These are phyloP conservation scores for Anagrus nilaparvatae DNA, from an alignment of 1,140 invertebrate genomes.

Conservation along the genomic window DNA sequence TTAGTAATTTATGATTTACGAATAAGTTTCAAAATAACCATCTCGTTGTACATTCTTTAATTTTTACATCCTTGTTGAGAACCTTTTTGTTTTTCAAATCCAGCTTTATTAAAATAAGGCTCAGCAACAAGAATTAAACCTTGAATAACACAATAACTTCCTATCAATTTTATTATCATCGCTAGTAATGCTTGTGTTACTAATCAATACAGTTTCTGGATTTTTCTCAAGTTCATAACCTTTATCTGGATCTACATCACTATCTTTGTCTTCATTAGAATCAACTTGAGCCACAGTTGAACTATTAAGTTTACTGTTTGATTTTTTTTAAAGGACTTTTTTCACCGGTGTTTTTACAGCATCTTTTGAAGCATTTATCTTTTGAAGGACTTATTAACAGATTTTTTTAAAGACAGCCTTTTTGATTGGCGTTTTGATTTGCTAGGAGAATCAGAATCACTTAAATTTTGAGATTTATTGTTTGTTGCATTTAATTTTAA, in stretches of 20 bases:
- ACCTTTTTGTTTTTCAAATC: conserved; percentile 84
- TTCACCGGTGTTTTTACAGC: too few relatives aligned
- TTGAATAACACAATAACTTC: too few relatives aligned
- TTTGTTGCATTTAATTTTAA: too few relatives aligned
- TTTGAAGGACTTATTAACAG: not conserved
- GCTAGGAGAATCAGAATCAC: too few relatives aligned
- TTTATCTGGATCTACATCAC: not conserved
- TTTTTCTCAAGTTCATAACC: not conserved
- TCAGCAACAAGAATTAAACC: conserved; percentile 88
- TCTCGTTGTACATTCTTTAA: conserved; percentile 94
- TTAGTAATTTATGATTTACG: conserved; percentile 73
- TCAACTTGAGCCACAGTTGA: not conserved
- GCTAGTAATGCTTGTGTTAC: too few relatives aligned
- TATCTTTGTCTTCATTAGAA: not conserved
- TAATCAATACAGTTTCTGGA: not conserved
- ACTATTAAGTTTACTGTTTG: not conserved
- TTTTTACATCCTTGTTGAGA: conserved; percentile 84
- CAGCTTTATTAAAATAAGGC: conserved; percentile 94
- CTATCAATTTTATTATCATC: not conserved
- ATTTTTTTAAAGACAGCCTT: too few relatives aligned
- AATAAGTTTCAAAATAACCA: conserved; percentile 82
- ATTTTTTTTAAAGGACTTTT: too few relatives aligned
- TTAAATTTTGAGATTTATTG: too few relatives aligned
- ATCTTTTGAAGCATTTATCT: not conserved
- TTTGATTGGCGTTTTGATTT: too few relatives aligned